phyloP scores from a whole-genome alignment of 2,888 invertebrate species.

The Oscheius onirici region DNA sequence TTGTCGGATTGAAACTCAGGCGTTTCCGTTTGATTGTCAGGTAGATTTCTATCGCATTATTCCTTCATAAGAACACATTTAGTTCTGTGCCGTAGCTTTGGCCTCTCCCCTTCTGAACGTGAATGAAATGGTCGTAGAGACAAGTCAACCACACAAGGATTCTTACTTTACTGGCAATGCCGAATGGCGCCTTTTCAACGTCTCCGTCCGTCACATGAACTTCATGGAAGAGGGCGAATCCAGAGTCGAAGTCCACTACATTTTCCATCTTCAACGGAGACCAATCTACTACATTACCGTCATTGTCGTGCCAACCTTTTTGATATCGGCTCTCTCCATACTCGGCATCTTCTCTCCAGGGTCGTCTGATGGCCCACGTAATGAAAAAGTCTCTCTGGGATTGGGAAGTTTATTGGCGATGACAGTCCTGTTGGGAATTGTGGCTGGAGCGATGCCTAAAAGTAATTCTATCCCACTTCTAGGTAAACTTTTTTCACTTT shows the following conservation, averaged over 20 bases:
- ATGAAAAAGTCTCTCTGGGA: conserved; percentile 67
- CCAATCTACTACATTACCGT: conserved; percentile 68
- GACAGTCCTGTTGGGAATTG: conserved; percentile 65
- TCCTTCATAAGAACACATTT: conserved; percentile 3
- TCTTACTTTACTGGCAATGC: conserved; percentile 69
- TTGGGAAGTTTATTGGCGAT: conserved; percentile 62
- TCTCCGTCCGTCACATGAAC: conserved; percentile 63
- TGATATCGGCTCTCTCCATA: conserved; percentile 65
- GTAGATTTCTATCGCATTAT: conserved; percentile 6
- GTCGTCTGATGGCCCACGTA: conserved; percentile 62
- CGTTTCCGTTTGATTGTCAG: conserved; percentile 61
- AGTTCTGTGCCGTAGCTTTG: conserved; percentile 65
- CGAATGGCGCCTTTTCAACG: conserved; percentile 66
- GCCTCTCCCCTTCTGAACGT: conserved; percentile 64
- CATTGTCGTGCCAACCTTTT: conserved; percentile 66
- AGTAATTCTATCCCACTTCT: conserved; percentile 65
- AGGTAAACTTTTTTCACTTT: conserved; percentile 41
- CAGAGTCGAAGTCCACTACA: conserved; percentile 62
- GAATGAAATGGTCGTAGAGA: conserved; percentile 65
- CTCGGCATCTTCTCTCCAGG: conserved; percentile 68
- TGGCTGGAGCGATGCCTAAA: conserved; percentile 68
- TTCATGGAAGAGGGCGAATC: conserved; percentile 60
- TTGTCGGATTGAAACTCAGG: conserved; percentile 63
- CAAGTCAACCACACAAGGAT: conserved; percentile 63
- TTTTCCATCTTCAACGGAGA: conserved; percentile 64